These are phyloP conservation scores for Hofmannophila pseudospretella DNA, from an alignment of 2,888 invertebrate species.

Conservation along the genomic window DNA sequence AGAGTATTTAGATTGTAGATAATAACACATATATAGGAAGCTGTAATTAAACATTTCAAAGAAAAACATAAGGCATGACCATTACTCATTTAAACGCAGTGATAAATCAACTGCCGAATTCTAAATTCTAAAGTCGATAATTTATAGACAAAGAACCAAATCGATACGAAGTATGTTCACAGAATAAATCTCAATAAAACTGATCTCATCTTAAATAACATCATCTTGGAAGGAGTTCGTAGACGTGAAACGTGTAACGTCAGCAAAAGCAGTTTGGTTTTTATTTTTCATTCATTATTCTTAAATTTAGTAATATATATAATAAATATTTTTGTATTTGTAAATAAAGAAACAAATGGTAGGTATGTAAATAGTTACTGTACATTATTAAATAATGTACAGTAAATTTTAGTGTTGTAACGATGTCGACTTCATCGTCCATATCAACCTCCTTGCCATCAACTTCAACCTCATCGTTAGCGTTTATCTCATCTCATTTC, in stretches of 20 bases:
- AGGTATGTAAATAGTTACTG: too few relatives aligned
- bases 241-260: conserved; percentile 38
- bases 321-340: too few relatives aligned
- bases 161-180: conserved; percentile 54
- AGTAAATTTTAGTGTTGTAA: too few relatives aligned
- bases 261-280: conserved; percentile 28
- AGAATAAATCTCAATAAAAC: conserved; percentile 74
- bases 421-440: too few relatives aligned
- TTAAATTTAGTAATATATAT: too few relatives aligned
- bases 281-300: neutral
- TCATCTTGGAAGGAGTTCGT: conserved; percentile 50
- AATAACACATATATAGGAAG: conserved; percentile 1
- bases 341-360: too few relatives aligned
- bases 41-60: conserved; percentile 6
- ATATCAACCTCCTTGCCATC: too few relatives aligned
- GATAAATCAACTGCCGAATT: conserved; percentile 41
- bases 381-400: too few relatives aligned
- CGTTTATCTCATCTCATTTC: too few relatives aligned
- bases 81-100: conserved; percentile 27
- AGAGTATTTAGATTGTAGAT: conserved; percentile 3
- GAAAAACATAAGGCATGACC: conserved; percentile 4
- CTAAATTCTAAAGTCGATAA: conserved; percentile 38
- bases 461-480: too few relatives aligned
- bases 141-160: conserved; percentile 56
- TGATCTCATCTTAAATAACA: conserved; percentile 71